phyloP scores from a whole-genome alignment of 2,113 vertebrate species.

The Chloebia gouldiae region DNA sequence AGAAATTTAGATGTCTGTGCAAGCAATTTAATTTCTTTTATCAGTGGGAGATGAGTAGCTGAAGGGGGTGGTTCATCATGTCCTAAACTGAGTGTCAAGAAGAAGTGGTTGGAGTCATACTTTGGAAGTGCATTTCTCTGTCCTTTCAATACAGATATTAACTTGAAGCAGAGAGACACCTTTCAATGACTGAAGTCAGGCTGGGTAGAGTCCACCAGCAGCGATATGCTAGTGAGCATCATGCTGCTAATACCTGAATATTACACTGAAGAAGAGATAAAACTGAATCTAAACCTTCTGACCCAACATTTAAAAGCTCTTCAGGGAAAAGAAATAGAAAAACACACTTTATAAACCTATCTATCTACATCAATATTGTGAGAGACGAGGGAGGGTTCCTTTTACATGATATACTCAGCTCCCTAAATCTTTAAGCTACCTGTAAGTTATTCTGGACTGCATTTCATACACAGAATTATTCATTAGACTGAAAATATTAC shows the following conservation, averaged over 20 bases:
- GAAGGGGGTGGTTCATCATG: neutral
- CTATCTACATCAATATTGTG: neutral
- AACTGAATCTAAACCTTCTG: neutral
- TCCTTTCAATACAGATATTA: neutral
- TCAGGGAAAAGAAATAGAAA: neutral
- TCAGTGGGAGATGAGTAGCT: neutral
- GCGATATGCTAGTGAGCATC: neutral
- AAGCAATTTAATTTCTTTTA: neutral
- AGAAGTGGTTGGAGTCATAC: neutral
- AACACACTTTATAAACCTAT: neutral
- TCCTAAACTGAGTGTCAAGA: neutral
- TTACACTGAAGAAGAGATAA: neutral
- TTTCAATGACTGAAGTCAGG: neutral
- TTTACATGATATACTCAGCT: neutral
- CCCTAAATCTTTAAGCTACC: neutral
- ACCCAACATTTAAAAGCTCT: neutral
- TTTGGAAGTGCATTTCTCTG: neutral
- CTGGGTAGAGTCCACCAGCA: neutral
- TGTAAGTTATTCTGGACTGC: neutral
- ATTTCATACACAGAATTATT: slow-evolving; percentile 16
- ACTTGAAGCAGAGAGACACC: neutral
- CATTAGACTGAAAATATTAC: neutral
- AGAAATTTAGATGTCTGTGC: neutral
- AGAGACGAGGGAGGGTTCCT: neutral
- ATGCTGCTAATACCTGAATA: neutral